Base-by-base conservation (phyloP, 2,113 vertebrate genomes). In the Platichthys stellatus region DNA sequence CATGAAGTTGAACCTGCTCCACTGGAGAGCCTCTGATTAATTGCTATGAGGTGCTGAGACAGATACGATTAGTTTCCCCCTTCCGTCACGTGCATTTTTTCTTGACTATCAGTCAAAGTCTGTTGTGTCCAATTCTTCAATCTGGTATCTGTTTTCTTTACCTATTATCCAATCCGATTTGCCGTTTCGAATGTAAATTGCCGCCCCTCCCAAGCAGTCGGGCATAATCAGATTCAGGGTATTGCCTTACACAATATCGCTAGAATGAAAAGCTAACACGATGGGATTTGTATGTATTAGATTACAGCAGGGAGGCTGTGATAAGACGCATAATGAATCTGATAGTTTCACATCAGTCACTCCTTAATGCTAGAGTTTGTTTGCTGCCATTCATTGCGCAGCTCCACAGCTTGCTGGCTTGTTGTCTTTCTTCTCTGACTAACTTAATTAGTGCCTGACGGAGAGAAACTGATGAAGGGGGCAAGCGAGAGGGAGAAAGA, bases 201-300 rank as follows among this genome's bases (percentile, higher is more conserved):
- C 78, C 5, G 26, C 68, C 77, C 78, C 72, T 80, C 79, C 85
- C 83, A 63, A 72, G 72, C 70, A 67, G 71, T 72, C 66, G 58
- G 58, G 75, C 63, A 38, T 92, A 93, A 95, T 94, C 90, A 92
- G 88, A 93, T 93, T 91, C 84, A 85, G 81, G 72, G 89, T 93
- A 93, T 92, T 89, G 83, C 88, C 69, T 93, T 90, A 83, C 82
- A 87, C 85, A 91, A 79, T 89, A 86, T 81, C 71, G 74, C 86
- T 60, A 80, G 81, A 94, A 94, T 93, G 88, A 94, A 94, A 93
- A 91, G 92, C 86, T 83, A 93, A 91, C 91, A 89, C 82, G 82
- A 89, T 92, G 76, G 91, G 90, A 92, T 92, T 90, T 88, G 85
- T 83, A 81, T 84, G 88, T 87, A 93, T 93, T 93, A 85, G 90